Evolutionary conservation across 2,797 vertebrate genomes (phyloP).

Genomic region (Schizothorax lantsangensis): DNA sequence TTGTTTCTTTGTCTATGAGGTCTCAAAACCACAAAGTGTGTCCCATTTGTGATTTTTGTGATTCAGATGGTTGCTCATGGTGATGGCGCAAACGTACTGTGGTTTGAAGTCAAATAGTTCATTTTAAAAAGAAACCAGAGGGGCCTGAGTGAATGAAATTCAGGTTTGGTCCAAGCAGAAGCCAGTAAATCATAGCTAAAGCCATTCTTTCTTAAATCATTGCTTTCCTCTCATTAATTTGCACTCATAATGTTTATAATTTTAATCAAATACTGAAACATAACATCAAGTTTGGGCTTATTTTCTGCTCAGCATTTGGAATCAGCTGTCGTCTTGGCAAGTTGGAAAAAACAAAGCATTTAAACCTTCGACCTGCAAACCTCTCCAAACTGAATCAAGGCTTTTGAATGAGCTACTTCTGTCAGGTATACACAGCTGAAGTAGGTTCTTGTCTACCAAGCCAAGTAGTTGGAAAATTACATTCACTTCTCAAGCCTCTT

Average conservation of each 20-base stretch:
- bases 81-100: background rate
- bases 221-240: background rate
- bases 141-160: background rate
- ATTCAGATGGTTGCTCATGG: conserved; percentile 3
- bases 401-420: conserved; percentile 16
- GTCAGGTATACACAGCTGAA: conserved; percentile 41
- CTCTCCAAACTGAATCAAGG: conserved; percentile 23
- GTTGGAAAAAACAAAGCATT: conserved; percentile 17
- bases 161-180: background rate
- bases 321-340: background rate
- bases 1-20: conserved; percentile 4
- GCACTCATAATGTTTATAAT: background rate
- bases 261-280: background rate
- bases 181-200: background rate
- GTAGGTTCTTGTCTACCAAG: conserved; percentile 38
- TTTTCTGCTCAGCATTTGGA: background rate
- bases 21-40: background rate
- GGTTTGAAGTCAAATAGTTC: background rate
- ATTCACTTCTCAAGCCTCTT: conserved; percentile 43
- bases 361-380: background rate
- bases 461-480: conserved; percentile 38
- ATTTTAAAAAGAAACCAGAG: background rate
- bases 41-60: background rate
- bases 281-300: background rate
- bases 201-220: background rate